These are phyloP conservation scores for Amblyteles armatorius DNA, from an alignment of 2,888 invertebrate genomes.

Conservation along the genomic window DNA sequence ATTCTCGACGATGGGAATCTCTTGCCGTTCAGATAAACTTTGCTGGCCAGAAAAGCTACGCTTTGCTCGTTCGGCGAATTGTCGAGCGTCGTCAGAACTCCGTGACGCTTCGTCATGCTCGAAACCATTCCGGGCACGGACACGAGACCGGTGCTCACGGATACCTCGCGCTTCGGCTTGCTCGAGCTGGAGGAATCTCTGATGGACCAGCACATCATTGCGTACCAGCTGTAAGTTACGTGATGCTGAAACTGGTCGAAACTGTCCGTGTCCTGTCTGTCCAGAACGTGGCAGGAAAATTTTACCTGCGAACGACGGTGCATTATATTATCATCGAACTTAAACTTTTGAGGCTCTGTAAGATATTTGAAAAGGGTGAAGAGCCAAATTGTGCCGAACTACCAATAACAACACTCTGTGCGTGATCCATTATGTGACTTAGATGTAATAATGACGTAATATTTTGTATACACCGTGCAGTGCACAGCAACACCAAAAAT, in stretches of 20 bases:
- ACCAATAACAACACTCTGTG: no score
- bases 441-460: no score
- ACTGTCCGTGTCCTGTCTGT: constrained; percentile 42
- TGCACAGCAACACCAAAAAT: no score
- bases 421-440: no score
- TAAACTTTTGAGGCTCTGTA: no score
- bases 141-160: constrained; percentile 62
- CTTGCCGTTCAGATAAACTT: constrained; percentile 72
- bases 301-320: constrained; percentile 63
- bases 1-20: constrained; percentile 71
- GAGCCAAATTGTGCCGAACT: no score
- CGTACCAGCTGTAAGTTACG: constrained; percentile 67
- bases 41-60: constrained; percentile 74
- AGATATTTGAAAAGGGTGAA: no score
- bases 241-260: background rate
- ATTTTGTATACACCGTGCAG: no score
- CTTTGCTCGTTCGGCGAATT: constrained; percentile 42
- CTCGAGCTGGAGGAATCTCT: constrained; percentile 42
- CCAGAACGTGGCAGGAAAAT: constrained; percentile 73
- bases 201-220: constrained; percentile 68
- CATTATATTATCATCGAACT: background rate
- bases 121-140: constrained; percentile 65
- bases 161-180: constrained; percentile 42
- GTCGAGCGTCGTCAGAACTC: constrained; percentile 66
- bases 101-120: constrained; percentile 70